phyloP scores from a whole-genome alignment of 2,113 vertebrate species.

The Mastomys coucha region DNA sequence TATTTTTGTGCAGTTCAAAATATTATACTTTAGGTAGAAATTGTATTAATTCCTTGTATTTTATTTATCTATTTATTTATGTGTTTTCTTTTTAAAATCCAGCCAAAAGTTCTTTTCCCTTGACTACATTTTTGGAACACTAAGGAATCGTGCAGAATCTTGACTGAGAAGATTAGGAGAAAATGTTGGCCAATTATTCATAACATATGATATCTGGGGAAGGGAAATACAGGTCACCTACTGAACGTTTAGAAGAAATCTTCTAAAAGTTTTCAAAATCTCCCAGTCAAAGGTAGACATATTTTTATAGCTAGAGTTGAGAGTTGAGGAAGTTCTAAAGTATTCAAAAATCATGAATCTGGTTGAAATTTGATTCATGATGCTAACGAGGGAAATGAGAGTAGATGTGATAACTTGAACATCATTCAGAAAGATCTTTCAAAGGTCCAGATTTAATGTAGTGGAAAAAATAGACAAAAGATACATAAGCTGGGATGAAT shows the following conservation, averaged over 20 bases:
- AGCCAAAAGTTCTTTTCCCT: not conserved
- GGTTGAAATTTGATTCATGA: not conserved
- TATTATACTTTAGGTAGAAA: not conserved
- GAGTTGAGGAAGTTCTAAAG: not conserved
- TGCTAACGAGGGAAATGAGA: not conserved
- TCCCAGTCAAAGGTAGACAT: not conserved
- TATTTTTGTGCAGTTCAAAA: not conserved
- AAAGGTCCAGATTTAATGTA: not conserved
- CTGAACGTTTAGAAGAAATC: not conserved
- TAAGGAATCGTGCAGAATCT: not conserved
- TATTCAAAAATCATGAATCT: not conserved
- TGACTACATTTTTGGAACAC: not conserved
- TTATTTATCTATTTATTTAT: not conserved
- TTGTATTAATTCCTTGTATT: not conserved
- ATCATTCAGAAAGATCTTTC: not conserved
- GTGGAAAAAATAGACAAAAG: conserved; percentile 22
- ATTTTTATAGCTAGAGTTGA: conserved; percentile 14
- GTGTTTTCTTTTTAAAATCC: not conserved
- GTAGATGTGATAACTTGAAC: not conserved
- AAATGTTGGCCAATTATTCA: conserved; percentile 5
- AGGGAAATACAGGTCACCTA: not conserved
- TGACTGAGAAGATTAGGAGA: not conserved
- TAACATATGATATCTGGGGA: not conserved
- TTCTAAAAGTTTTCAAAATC: not conserved
- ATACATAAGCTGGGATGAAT: conserved; percentile 61